Conservation (phyloP, 2,113 vertebrate genomes). For the Gadus macrocephalus region DNA sequence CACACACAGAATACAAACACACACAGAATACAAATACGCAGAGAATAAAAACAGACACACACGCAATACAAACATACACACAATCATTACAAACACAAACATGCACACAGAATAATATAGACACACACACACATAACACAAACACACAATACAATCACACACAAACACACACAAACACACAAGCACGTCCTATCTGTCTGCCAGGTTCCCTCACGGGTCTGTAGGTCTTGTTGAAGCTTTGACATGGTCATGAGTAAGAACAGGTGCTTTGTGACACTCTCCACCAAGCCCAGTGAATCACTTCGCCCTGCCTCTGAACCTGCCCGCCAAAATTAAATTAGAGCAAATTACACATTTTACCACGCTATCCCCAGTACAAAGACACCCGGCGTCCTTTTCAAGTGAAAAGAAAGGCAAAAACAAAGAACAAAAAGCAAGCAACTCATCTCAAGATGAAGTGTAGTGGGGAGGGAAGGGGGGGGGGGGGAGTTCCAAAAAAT, state of each 20-base stretch:
- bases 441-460: constrained; percentile 46
- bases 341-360: constrained; percentile 31
- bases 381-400: constrained; percentile 45
- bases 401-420: constrained; percentile 47
- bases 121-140: background rate
- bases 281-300: constrained; percentile 12
- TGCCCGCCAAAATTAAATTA: constrained; percentile 25
- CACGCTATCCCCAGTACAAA: constrained; percentile 54
- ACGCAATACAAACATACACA: background rate
- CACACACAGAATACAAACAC: no score
- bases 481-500: constrained; percentile 41
- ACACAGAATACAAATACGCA: no score
- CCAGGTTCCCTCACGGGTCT: no score
- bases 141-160: background rate
- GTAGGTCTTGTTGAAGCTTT: background rate
- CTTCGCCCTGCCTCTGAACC: background rate
- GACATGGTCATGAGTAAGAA: constrained; percentile 5
- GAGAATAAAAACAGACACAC: no score
- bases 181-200: no score
- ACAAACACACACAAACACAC: no score
- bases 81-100: no score
- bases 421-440: constrained; percentile 27
- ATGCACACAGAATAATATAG: no score
- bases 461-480: constrained; percentile 20
- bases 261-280: constrained; percentile 42